Percentiles rank a stretch among this genome's conserved stretches.
Conservation (phyloP, 2,888 invertebrate genomes). For the Lomographa bimaculata region DNA sequence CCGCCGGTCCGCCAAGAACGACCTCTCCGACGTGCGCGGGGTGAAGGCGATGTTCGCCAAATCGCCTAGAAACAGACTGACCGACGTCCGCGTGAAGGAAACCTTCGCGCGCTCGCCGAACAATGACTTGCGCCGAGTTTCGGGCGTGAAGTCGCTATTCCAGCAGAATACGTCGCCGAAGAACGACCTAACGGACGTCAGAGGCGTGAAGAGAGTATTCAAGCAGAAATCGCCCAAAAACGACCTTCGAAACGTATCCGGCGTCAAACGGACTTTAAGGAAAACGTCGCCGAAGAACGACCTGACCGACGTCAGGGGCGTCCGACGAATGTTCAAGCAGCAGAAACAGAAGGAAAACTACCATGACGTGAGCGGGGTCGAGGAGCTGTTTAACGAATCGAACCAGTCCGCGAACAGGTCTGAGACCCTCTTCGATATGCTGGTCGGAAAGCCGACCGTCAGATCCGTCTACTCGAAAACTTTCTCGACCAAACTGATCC, state of each 20-base stretch:
- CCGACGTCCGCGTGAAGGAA: constrained; percentile 49
- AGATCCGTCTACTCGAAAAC: constrained; percentile 60
- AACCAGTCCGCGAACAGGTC: constrained; percentile 32
- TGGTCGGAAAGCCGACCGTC: constrained; percentile 53
- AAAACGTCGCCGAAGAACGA: constrained; percentile 56
- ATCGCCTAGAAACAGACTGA: constrained; percentile 54
- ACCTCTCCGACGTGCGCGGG: constrained; percentile 63
- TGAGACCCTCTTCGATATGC: constrained; percentile 52
- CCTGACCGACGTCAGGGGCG: constrained; percentile 57
- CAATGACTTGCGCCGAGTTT: constrained; percentile 47
- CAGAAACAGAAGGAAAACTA: constrained; percentile 34
- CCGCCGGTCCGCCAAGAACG: constrained; percentile 57
- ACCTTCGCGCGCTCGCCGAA: constrained; percentile 41
- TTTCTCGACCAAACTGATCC: constrained; percentile 36
- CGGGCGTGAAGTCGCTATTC: constrained; percentile 49
- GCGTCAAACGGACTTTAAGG: constrained; percentile 52
- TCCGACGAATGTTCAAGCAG: constrained; percentile 47
- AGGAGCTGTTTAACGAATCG: constrained; percentile 56
- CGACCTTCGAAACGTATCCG: constrained; percentile 61
- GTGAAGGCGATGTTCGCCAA: constrained; percentile 59
- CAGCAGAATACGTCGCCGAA: constrained; percentile 47
- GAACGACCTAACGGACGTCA: constrained; percentile 61
- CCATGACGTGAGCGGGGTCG: constrained; percentile 63
- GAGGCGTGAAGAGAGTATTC: constrained; percentile 63
- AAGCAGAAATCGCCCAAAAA: constrained; percentile 48